These are phyloP conservation scores for Zygothrica quintamaculata DNA, from an alignment of 2,888 invertebrate genomes.

Conservation along the genomic window DNA sequence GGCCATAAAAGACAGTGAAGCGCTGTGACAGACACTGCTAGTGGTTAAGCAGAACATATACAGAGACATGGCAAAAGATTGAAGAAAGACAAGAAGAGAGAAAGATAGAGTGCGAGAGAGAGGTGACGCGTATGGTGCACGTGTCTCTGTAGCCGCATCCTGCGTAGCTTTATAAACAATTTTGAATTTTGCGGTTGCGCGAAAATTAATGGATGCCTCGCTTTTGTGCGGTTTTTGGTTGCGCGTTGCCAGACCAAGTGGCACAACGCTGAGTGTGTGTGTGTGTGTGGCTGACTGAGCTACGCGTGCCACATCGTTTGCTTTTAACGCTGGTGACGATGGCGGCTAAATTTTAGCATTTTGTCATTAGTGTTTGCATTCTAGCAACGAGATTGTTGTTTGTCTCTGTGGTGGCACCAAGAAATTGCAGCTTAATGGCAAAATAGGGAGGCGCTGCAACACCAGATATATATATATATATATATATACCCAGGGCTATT, in stretches of 20 bases:
- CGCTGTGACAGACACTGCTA: constrained; percentile 17
- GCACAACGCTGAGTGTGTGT: constrained; percentile 29
- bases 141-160: constrained; percentile 73
- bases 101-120: constrained; percentile 2
- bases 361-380: constrained; percentile 81
- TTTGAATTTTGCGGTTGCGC: constrained; percentile 82
- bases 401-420: constrained; percentile 58
- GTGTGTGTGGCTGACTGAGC: constrained; percentile 12
- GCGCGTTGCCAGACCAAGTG: constrained; percentile 55
- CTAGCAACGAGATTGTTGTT: constrained; percentile 72
- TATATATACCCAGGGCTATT: background rate
- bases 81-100: constrained; percentile 7
- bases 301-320: constrained; percentile 57
- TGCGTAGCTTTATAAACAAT: constrained; percentile 81
- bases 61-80: constrained; percentile 2
- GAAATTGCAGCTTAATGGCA: constrained; percentile 63
- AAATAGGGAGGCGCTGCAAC: background rate
- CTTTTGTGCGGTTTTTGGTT: constrained; percentile 76
- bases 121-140: constrained; percentile 55
- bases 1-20: constrained; percentile 38
- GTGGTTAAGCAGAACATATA: constrained; percentile 1
- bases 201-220: constrained; percentile 82
- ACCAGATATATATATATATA: background rate
- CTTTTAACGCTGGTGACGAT: constrained; percentile 63
- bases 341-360: constrained; percentile 76